phyloP scores from a whole-genome alignment of 37 sponge, comb jelly and placozoan genomes.

The Cliona cf. orientalis region DNA sequence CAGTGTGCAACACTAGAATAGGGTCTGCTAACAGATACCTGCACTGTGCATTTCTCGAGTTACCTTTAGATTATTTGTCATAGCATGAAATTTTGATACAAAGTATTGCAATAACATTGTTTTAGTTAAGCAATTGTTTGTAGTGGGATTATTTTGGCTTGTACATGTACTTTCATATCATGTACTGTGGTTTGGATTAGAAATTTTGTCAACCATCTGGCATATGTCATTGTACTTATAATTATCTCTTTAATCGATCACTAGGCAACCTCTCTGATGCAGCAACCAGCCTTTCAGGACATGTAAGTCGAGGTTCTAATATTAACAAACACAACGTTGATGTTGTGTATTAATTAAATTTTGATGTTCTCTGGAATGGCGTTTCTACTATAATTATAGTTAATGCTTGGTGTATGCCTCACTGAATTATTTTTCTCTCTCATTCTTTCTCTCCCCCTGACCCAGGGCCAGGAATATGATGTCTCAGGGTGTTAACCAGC shows the following conservation, averaged over 20 bases:
- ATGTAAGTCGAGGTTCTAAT: constrained; percentile 16
- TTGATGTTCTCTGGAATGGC: background rate
- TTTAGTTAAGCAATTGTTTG: background rate
- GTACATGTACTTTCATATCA: too few species aligned
- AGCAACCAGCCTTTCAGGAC: constrained; percentile 51
- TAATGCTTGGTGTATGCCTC: background rate
- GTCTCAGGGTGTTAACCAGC: background rate
- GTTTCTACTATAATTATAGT: background rate
- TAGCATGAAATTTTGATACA: too few species aligned
- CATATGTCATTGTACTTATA: background rate
- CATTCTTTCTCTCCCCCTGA: background rate
- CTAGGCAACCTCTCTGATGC: constrained; percentile 35
- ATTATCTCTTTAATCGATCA: too few species aligned
- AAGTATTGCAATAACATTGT: too few species aligned
- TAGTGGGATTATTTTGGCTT: too few species aligned
- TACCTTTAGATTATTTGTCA: too few species aligned
- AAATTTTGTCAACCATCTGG: background rate
- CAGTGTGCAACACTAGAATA: too few species aligned
- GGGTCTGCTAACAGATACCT: too few species aligned
- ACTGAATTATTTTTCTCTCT: background rate
- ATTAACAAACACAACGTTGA: background rate
- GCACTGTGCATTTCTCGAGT: too few species aligned
- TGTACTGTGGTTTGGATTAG: too few species aligned
- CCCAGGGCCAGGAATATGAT: constrained; percentile 26
- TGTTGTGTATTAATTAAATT: background rate